A percentile compares a stretch with the other conserved stretches of the same genome.
Evolutionary conservation across 2,113 vertebrate genomes (phyloP).

Genomic region (Rhinolophus sinicus): DNA sequence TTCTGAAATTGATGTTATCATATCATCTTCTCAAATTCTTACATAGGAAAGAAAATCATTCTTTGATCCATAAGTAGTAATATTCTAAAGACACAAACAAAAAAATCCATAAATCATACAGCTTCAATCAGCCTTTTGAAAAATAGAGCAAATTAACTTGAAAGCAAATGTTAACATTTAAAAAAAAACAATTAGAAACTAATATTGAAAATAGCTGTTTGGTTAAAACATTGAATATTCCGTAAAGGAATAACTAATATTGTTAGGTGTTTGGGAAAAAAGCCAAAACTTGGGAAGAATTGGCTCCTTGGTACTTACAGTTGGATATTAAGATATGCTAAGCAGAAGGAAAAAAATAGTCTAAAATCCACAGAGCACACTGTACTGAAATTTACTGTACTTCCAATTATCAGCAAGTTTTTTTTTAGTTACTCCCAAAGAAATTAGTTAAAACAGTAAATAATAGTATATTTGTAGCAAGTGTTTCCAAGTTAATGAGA

Average conservation of each 20-base stretch:
- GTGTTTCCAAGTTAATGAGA: constrained; percentile 63
- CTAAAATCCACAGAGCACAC: neutral
- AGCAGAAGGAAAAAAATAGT: neutral
- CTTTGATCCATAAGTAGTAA: neutral
- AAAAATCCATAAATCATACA: neutral
- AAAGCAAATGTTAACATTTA: constrained; percentile 30
- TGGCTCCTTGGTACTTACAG: neutral
- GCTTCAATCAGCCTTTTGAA: neutral
- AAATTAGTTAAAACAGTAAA: constrained; percentile 56
- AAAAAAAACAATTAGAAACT: constrained; percentile 16
- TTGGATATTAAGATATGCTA: constrained; percentile 6
- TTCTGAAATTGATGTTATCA: neutral
- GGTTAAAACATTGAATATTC: neutral
- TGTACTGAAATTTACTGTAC: neutral
- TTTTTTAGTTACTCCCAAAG: constrained; percentile 57
- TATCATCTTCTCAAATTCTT: neutral
- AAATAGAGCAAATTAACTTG: constrained; percentile 6
- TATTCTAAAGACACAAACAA: neutral
- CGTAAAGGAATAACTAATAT: neutral
- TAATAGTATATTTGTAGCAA: constrained; percentile 33
- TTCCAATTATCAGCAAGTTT: constrained; percentile 38
- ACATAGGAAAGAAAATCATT: neutral
- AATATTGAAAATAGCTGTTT: constrained; percentile 28
- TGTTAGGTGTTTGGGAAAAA: neutral
- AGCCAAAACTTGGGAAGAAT: neutral